phyloP scores from a whole-genome alignment of 2,888 invertebrate species.

The Polietes domitor region DNA sequence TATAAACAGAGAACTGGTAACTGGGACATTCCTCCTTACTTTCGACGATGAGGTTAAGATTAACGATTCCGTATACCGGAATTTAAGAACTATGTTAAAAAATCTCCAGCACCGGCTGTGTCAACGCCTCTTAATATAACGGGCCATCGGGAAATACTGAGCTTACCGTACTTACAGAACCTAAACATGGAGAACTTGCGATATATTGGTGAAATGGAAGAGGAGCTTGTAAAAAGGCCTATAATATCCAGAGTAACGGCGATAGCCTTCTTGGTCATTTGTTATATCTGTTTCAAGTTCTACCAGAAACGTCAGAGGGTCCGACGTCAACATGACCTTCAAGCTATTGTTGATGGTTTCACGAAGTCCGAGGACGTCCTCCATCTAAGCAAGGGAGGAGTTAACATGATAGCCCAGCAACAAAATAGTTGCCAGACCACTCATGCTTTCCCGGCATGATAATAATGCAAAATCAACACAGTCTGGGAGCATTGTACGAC shows the following conservation, averaged over 20 bases:
- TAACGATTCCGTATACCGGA: not conserved
- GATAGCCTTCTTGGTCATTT: not conserved
- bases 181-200: slow-evolving; percentile 7
- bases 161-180: slow-evolving; percentile 26
- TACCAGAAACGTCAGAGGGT: not conserved
- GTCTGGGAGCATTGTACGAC: too few species aligned
- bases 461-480: too few species aligned
- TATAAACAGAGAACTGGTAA: slow-evolving; percentile 14
- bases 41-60: slow-evolving; percentile 7
- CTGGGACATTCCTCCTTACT: slow-evolving; percentile 54
- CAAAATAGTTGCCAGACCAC: too few species aligned
- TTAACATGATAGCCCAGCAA: too few species aligned
- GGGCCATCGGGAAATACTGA: slow-evolving; percentile 38
- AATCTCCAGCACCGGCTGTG: not conserved
- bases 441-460: too few species aligned
- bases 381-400: too few species aligned
- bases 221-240: too few species aligned
- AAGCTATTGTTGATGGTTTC: slow-evolving; percentile 33
- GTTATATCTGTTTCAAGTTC: not conserved
- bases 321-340: slow-evolving; percentile 16
- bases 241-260: too few species aligned
- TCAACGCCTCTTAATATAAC: slow-evolving; percentile 15
- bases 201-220: not conserved
- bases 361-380: slow-evolving; percentile 39
- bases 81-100: not conserved